Conservation (phyloP, 1,140 invertebrate genomes). For the Drosophila elegans region DNA sequence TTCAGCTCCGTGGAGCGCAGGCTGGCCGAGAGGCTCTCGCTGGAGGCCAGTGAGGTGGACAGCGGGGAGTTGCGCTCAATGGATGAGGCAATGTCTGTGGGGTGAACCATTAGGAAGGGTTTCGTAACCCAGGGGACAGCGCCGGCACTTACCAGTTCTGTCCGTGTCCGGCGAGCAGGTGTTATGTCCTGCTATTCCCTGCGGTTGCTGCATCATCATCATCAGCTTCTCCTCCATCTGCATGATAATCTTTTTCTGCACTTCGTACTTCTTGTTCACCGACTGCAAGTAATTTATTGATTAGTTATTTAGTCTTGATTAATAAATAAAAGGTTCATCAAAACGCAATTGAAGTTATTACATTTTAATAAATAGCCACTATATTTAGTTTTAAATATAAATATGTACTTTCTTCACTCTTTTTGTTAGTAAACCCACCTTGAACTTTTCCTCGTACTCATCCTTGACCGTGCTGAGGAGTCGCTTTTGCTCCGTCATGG, state of each 20-base stretch:
- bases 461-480: conserved; percentile 85
- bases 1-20: conserved; percentile 84
- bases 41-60: conserved; percentile 86
- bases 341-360: too few species aligned
- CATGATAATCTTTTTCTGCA: conserved; percentile 89
- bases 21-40: conserved; percentile 86
- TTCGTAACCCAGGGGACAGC: neutral
- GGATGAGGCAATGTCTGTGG: conserved; percentile 85
- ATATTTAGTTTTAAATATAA: too few species aligned
- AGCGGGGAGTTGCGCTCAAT: conserved; percentile 86
- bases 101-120: neutral
- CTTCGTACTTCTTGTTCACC: conserved; percentile 90
- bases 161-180: conserved; percentile 81
- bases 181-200: conserved; percentile 81
- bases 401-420: too few species aligned
- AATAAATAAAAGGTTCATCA: neutral
- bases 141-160: conserved; percentile 71
- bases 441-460: conserved; percentile 86
- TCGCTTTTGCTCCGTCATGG: conserved; percentile 86
- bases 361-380: too few species aligned
- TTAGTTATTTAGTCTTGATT: neutral
- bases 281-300: conserved; percentile 79
- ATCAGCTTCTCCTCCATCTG: conserved; percentile 89
- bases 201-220: conserved; percentile 85
- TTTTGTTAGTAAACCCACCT: conserved; percentile 65